phyloP scores from a whole-genome alignment of 2,113 vertebrate species.

The Amazona guildingii region DNA sequence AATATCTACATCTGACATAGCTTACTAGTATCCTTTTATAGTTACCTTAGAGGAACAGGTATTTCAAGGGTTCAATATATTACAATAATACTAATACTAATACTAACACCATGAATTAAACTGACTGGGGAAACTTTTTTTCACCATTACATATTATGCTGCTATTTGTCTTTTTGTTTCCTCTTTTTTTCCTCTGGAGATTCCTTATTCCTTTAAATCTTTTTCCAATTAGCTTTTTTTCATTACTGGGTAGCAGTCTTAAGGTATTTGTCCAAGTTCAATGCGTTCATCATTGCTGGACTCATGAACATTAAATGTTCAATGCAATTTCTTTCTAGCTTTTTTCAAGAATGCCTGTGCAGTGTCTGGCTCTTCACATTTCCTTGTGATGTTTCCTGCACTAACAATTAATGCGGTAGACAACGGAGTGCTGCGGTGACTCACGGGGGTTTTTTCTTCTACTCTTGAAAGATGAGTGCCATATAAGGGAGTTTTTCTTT shows the following conservation, averaged over 20 bases:
- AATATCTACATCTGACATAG: background rate
- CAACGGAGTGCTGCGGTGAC: background rate
- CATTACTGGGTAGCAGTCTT: background rate
- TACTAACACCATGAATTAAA: background rate
- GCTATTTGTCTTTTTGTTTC: background rate
- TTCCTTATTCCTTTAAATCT: background rate
- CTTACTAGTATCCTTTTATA: background rate
- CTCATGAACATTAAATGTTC: background rate
- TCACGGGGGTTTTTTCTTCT: background rate
- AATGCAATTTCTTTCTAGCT: background rate
- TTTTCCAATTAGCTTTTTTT: slow-evolving; percentile 13
- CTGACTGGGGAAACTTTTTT: background rate
- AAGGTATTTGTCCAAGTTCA: background rate
- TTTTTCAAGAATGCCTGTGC: slow-evolving; percentile 8
- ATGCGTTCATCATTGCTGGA: background rate
- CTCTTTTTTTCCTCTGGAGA: background rate
- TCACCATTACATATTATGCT: background rate
- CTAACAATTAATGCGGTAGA: background rate
- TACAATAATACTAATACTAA: background rate
- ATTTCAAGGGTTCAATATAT: background rate
- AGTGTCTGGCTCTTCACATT: background rate
- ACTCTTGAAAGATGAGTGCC: background rate
- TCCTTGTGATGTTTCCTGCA: background rate
- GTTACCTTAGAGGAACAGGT: background rate
- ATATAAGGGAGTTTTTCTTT: background rate